phyloP scores from a whole-genome alignment of 2,888 invertebrate species.

The Empis stercorea region DNA sequence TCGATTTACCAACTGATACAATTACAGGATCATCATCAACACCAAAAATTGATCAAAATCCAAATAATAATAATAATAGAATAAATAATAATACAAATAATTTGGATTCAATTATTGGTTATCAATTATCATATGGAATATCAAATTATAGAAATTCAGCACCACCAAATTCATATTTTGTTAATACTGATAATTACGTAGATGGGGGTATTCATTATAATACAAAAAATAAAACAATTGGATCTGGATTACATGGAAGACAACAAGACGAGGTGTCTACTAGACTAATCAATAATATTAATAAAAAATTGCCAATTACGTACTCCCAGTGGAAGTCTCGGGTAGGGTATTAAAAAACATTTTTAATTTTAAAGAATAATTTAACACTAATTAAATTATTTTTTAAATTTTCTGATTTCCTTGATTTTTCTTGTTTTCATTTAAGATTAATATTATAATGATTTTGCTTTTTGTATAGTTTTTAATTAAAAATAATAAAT shows the following conservation, averaged over 20 bases:
- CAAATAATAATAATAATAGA: conserved; percentile 22
- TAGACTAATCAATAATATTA: conserved; percentile 36
- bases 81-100: conserved; percentile 20
- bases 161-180: conserved; percentile 7
- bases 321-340: conserved; percentile 49
- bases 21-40: conserved; percentile 8
- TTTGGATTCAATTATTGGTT: conserved; percentile 12
- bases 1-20: conserved; percentile 37
- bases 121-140: conserved; percentile 22
- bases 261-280: conserved; percentile 40
- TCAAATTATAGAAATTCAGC: conserved; percentile 25
- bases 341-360: conserved; percentile 34
- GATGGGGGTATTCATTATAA: conserved; percentile 18
- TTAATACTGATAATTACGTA: conserved; percentile 8
- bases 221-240: conserved; percentile 12
- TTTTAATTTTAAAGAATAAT: conserved; percentile 12
- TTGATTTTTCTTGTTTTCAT: conserved; percentile 11
- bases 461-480: too few species aligned
- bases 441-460: too few species aligned
- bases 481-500: too few species aligned
- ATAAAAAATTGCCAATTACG: conserved; percentile 41
- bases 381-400: conserved; percentile 9
- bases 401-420: conserved; percentile 14
- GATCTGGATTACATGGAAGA: conserved; percentile 16
- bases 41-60: conserved; percentile 6